phyloP scores from a whole-genome alignment of 1,140 invertebrate genomes.

The Diplogasteroides magnus region DNA sequence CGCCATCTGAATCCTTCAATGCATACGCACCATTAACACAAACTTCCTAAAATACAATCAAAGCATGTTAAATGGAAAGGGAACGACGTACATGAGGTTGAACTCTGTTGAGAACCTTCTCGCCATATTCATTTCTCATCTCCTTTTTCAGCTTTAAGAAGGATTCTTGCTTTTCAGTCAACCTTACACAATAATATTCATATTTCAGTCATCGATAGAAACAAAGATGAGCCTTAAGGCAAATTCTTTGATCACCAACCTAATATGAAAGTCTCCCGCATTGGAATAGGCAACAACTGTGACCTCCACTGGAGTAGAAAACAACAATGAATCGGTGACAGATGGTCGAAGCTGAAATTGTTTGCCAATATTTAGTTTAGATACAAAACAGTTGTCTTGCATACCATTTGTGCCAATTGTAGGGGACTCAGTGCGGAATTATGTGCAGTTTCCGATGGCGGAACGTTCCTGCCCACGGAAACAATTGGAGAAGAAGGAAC shows the following conservation, averaged over 20 bases:
- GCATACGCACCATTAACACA: constrained; percentile 19
- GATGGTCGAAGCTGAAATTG: too few relatives aligned
- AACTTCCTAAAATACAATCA: constrained; percentile 20
- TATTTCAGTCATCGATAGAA: not conserved
- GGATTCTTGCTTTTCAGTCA: not conserved
- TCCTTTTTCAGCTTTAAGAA: constrained; percentile 16
- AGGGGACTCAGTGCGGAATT: not conserved
- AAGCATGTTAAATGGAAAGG: too few relatives aligned
- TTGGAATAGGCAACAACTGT: constrained; percentile 17
- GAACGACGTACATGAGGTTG: not conserved
- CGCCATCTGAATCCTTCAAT: constrained; percentile 16
- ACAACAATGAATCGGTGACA: too few relatives aligned
- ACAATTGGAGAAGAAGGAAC: not conserved
- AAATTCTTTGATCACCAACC: constrained; percentile 15
- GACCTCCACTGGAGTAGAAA: too few relatives aligned
- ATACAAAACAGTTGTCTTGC: not conserved
- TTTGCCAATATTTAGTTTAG: not conserved
- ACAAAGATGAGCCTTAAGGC: constrained; percentile 2
- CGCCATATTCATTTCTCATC: constrained; percentile 1
- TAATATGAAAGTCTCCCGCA: constrained; percentile 13
- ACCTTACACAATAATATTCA: not conserved
- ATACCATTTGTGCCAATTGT: constrained; percentile 1
- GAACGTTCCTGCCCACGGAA: not conserved
- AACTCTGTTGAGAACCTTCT: constrained; percentile 4
- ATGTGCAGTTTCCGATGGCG: not conserved